Base-by-base conservation (phyloP, 2,888 invertebrate species). In the Zhengitettix transpicula region DNA sequence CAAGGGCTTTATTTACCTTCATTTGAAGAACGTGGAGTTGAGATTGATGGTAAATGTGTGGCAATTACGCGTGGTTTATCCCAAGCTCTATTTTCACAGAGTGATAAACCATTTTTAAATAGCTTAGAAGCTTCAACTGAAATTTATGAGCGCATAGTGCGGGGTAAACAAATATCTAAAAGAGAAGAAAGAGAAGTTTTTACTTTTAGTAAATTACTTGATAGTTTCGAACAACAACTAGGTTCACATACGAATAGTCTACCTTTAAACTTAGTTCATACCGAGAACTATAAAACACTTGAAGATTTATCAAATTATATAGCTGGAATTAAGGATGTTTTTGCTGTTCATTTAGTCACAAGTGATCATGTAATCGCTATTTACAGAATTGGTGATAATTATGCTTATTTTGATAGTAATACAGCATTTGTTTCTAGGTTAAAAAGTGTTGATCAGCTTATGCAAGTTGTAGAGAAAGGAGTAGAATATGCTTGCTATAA, bases 71-170 rank as follows among this genome's bases (percentile, higher is more conserved):
- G 55, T 63, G 60, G 60, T 56, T 63, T 63, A 63, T 63, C 62
- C 47, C 62, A 28, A 28, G 28, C 28, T 28, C 7, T 28, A 28
- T 28, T 60, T 51, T 58, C 56, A 58, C 62, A 63, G 42, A 56
- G 40, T 56, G 40, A 56, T 55, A 60, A 60, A 55, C 56, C 62
- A 55, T 60, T 60, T 63, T 63, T 63, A 58, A 63, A 58, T 63
- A 63, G 57, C 42, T 60, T 63, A 63, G 60, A 63, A 42, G 58
- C 59, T 63, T 63, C 62, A 54, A 5, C 61, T 64, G 41, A 64
- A 63, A 58, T 64, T 64, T 64, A 64, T 59, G 63, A 64, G 64
- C 64, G 59, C 52, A 64, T 64, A 64, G 63, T 42, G 9, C 61
- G 61, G 41, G 61, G 63, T 58, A 64, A 64, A 42, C 61, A 64